These are phyloP conservation scores for Pelodiscus sinensis DNA, from an alignment of 2,113 vertebrate genomes.

Conservation along the genomic window DNA sequence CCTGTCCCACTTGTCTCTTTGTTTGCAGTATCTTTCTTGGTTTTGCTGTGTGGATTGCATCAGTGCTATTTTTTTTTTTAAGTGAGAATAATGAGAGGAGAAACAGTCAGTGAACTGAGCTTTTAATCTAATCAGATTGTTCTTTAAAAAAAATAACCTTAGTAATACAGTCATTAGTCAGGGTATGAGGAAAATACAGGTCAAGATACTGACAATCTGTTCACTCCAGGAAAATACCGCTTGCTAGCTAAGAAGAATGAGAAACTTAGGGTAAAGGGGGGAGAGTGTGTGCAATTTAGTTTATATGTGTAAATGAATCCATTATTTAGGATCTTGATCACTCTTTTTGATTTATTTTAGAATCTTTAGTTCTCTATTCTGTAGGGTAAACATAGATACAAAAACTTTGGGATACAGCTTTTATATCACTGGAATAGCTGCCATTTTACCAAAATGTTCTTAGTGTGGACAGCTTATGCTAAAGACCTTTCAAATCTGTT, in stretches of 20 bases:
- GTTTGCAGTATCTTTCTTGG: not conserved
- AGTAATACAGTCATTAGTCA: not conserved
- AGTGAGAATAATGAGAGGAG: not conserved
- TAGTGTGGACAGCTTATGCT: not conserved
- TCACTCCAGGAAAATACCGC: not conserved
- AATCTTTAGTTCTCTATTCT: not conserved
- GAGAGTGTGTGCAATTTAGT: not conserved
- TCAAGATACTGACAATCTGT: accelerated
- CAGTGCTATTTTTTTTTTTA: not conserved
- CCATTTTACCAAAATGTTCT: not conserved
- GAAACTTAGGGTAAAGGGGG: not conserved
- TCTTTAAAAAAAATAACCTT: not conserved
- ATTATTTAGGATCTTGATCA: not conserved
- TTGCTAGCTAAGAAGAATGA: not conserved
- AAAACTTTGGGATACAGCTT: not conserved
- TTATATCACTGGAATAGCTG: not conserved
- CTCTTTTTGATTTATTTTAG: not conserved
- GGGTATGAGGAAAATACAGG: not conserved
- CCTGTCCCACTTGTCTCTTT: not conserved
- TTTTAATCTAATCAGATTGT: not conserved
- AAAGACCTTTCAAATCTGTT: not conserved
- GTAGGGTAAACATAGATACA: not conserved
- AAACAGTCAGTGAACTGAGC: not conserved
- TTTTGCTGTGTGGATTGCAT: not conserved
- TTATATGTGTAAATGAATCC: not conserved